phyloP scores from a whole-genome alignment of 2,888 invertebrate genomes.

The Brachyopa scutellaris region DNA sequence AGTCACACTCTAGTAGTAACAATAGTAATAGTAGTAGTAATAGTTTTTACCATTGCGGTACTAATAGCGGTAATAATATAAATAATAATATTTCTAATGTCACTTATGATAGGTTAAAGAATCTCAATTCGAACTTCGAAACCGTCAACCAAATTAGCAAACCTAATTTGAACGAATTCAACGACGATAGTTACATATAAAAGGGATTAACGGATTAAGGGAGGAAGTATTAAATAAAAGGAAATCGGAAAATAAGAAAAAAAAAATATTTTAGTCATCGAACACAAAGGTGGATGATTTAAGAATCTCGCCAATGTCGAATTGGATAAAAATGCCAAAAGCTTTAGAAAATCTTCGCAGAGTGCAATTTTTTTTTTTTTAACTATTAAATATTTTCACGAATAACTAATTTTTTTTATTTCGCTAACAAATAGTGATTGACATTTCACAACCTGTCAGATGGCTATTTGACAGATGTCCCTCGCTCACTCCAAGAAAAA shows the following conservation, averaged over 20 bases:
- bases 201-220: not conserved
- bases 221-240: not conserved
- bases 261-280: too few species aligned
- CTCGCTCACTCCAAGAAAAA: too few species aligned
- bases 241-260: not conserved
- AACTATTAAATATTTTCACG: too few species aligned
- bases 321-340: too few species aligned
- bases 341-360: too few species aligned
- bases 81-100: constrained; percentile 62
- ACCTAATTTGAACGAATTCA: constrained; percentile 74
- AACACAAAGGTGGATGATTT: too few species aligned
- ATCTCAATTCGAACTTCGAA: constrained; percentile 56
- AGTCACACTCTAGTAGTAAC: constrained; percentile 75
- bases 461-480: too few species aligned
- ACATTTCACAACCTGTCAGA: too few species aligned
- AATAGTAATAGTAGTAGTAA: constrained; percentile 71
- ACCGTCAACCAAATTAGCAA: constrained; percentile 42
- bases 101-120: constrained; percentile 74
- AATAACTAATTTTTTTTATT: too few species aligned
- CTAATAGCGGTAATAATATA: constrained; percentile 49
- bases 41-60: constrained; percentile 59
- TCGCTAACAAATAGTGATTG: too few species aligned
- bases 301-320: too few species aligned
- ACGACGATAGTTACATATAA: constrained; percentile 75
- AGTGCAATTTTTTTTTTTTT: too few species aligned